Base-by-base conservation (phyloP, 2,888 invertebrate genomes). In the Drosophila recens region DNA sequence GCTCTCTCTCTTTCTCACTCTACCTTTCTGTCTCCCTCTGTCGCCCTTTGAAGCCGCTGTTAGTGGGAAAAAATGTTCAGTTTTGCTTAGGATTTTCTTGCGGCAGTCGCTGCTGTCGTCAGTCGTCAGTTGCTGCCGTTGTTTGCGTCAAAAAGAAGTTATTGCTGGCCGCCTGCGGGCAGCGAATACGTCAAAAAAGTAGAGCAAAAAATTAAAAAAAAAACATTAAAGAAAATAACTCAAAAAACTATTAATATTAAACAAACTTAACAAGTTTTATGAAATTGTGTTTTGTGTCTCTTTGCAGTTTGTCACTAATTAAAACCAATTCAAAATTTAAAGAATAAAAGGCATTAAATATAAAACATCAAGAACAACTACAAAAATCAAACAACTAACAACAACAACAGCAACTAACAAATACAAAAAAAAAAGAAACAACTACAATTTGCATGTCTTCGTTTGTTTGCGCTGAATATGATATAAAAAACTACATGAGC, bases 401-500 rank as follows among this genome's bases (percentile, higher is more conserved):
- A 30, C n/a, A 59, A 58, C 30, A 43, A 53, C 3, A 30, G 65
- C 43, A 56, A 49, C 23, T 27, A 59, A 30, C 8, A 30, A 30
- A 30, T 30, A 54, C 20, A 38, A 36, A 36, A 36, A 11, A 34
- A 4, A 36, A 11, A 34, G 4, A 75, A 45, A 58, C 72, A 68
- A 67, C 53, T 74, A 72, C 61, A 76, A 81, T 81, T 90, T 91
- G 90, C 83, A 91, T 91, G 90, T 84, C 83, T 86, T 88, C 90
- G 75, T 82, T 84, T 77, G 78, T 70, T 80, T 84, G 81, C 81
- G 80, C 79, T 74, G 80, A 87, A 86, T 78, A 91, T 91, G 91
- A 78, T 78, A 82, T 90, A 90, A 89, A 80, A 82, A 82, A 83
- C 82, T 91, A 84, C 87, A 91, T 90, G 91, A 90, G 86, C 82